Evolutionary conservation across 2,888 invertebrate species (phyloP), one percentile per base, ranked within the genome.

Genomic region (Habroteleia sp.): DNA sequence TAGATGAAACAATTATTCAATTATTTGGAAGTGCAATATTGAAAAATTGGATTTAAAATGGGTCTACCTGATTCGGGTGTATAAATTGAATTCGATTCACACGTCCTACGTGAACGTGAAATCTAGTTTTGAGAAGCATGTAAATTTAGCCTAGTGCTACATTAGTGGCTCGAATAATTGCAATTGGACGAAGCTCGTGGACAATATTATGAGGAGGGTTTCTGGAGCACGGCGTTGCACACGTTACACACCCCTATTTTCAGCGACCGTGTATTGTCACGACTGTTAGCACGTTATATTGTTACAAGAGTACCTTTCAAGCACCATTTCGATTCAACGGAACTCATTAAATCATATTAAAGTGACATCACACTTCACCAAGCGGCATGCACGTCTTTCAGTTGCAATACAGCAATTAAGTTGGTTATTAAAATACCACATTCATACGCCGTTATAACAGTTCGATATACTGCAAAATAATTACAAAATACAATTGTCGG

Each of bases 131-230:
- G 69, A 74, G 74, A 69, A 65, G 58, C 68, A 69, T 35, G 69
- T 80, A 82, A 82, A 83, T 82, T 80, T 83, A 83, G 81, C 79
- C 74, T 63, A 37, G 44, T 8, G 68, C 33, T 62, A 48, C 77
- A 78, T 77, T 76, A 72, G 74, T 54, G 46, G 35, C 46, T 71
- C 74, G 71, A 72, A 56, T 83, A 83, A 83, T 83, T 82, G 79
- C 77, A 80, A 81, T 81, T 80, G 77, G 79, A 73, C 66, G 76
- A 37, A 48, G 37, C 62, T 50, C 8, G 50, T 52, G 65, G 71
- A 79, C 71, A 80, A 80, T 73, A 62, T 77, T 72, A 69, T 48
- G 74, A 68, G 56, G 29, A 69, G 66, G 75, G 62, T 82, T 82
- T 81, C 77, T 81, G 75, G 74, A 81, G 75, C 80, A 76, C 58